Conservation (phyloP, 2,888 invertebrate genomes). For the Oligia latruncula region DNA sequence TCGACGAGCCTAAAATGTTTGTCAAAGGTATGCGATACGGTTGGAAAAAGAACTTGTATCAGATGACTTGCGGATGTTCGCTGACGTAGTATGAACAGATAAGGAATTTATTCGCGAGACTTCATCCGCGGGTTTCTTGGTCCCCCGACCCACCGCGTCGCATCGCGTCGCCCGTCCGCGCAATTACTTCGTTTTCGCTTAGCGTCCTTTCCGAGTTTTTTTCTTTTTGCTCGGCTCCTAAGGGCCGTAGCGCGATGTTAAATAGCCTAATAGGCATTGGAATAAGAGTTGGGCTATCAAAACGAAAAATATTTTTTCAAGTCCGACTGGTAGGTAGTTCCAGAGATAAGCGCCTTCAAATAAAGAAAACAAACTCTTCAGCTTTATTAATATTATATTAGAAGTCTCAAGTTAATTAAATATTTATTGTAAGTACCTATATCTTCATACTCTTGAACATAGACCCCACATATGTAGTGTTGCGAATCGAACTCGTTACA, state of each 20-base stretch:
- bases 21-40: slow-evolving; percentile 35
- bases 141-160: not conserved
- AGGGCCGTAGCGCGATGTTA: not conserved
- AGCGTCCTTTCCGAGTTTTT: not conserved
- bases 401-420: not conserved
- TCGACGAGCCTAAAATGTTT: slow-evolving; percentile 32
- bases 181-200: not conserved
- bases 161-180: not conserved
- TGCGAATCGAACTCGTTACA: no score
- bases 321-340: no score
- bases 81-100: not conserved
- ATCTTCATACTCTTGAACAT: not conserved
- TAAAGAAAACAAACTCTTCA: not conserved
- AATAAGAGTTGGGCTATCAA: no score
- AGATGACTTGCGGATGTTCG: slow-evolving; percentile 33
- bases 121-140: not conserved
- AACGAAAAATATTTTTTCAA: no score
- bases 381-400: not conserved
- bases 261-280: not conserved
- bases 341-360: no score
- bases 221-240: not conserved
- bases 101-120: not conserved
- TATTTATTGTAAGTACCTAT: not conserved
- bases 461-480: not conserved
- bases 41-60: slow-evolving; percentile 37